Evolutionary conservation across 64 coral and sea anemone species (phyloP).

Genomic region (Montipora efflorescens): DNA sequence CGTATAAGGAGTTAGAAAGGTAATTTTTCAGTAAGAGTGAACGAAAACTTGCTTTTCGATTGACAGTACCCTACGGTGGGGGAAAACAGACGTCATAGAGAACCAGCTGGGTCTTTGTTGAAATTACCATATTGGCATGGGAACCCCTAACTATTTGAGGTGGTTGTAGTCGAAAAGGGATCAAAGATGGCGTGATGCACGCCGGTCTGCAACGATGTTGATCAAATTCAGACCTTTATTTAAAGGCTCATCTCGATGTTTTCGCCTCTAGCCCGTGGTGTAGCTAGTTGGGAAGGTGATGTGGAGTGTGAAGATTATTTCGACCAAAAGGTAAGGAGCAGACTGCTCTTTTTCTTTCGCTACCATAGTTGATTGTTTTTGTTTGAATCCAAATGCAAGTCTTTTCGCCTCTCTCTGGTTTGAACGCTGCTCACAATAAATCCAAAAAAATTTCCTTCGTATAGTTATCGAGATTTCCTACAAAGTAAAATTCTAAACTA

Average conservation of each 20-base stretch:
- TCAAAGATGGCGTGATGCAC: slow-evolving; percentile 33
- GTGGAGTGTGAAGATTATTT: slow-evolving; percentile 21
- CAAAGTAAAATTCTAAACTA: no score
- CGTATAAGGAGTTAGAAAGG: no score
- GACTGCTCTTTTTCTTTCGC: slow-evolving; percentile 45
- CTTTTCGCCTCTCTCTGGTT: no score
- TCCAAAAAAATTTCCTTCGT: no score
- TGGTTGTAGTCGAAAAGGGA: not conserved
- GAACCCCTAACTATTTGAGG: slow-evolving; percentile 21
- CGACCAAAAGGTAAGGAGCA: slow-evolving; percentile 24
- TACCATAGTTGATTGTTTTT: not conserved
- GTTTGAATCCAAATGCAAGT: no score
- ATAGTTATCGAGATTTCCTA: no score
- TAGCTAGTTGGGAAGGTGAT: slow-evolving; percentile 64
- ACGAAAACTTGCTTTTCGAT: no score
- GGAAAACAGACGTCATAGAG: no score
- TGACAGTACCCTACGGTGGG: no score
- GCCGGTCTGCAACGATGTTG: not conserved
- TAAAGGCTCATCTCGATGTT: slow-evolving; percentile 31
- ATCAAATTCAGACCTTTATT: not conserved
- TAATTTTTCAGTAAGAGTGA: no score
- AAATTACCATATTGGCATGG: slow-evolving; percentile 69
- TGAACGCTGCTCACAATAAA: no score
- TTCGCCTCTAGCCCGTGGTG: slow-evolving; percentile 64
- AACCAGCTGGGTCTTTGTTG: not conserved